Evolutionary conservation across 2,797 vertebrate species (phyloP).

Genomic region (Labeo calbasu): DNA sequence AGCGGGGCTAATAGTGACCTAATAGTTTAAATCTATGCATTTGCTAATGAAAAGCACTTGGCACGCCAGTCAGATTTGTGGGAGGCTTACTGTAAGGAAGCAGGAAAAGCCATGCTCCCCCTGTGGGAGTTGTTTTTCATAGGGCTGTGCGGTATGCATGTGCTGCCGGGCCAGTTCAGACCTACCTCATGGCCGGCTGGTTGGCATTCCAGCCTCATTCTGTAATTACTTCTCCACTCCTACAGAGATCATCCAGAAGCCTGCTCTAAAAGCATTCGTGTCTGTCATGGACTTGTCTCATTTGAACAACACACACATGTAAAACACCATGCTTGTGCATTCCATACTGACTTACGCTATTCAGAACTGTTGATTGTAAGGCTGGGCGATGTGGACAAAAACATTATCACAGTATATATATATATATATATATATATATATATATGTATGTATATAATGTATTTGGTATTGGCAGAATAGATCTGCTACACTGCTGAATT

Average conservation of each 20-base stretch:
- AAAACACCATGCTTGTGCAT: background rate
- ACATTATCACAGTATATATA: background rate
- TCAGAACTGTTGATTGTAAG: background rate
- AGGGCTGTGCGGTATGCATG: conserved; percentile 75
- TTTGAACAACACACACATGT: conserved; percentile 3
- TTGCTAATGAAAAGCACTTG: conserved; percentile 34
- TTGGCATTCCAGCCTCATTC: conserved; percentile 76
- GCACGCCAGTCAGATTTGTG: conserved; percentile 26
- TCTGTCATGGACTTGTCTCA: conserved; percentile 20
- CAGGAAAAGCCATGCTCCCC: conserved; percentile 47
- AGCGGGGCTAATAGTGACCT: conserved; percentile 1
- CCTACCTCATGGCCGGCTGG: conserved; percentile 75
- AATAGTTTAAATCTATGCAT: conserved; percentile 24
- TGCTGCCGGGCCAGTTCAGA: conserved; percentile 66
- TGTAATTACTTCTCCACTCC: conserved; percentile 76
- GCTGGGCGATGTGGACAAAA: background rate
- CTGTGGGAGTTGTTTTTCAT: conserved; percentile 75
- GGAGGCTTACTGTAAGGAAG: conserved; percentile 52
- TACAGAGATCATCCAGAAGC: conserved; percentile 55
- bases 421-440: no score
- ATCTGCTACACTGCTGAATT: no score
- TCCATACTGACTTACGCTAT: background rate
- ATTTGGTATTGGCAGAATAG: no score
- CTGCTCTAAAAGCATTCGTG: background rate
- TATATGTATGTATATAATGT: no score